Conservation (phyloP, 2,113 vertebrate genomes). For the Terrapene triunguis region DNA sequence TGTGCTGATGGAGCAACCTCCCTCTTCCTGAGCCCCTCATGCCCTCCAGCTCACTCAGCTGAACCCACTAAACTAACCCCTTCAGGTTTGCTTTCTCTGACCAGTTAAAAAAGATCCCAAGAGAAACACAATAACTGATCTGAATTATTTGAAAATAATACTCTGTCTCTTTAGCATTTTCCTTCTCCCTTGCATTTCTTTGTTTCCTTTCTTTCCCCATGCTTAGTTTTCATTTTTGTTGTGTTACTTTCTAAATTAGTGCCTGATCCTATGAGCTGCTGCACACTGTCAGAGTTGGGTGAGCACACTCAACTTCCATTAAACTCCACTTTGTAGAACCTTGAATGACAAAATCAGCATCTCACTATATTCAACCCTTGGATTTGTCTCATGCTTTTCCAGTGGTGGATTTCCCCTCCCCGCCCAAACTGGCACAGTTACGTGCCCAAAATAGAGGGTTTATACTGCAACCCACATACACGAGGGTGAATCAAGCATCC, state of each 20-base stretch:
- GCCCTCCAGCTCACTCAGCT: background rate
- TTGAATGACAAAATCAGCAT: background rate
- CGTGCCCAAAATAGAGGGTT: background rate
- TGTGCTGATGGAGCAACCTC: background rate
- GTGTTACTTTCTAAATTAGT: background rate
- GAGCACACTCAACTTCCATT: background rate
- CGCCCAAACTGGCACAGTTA: background rate
- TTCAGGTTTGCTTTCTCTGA: background rate
- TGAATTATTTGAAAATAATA: background rate
- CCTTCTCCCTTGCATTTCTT: background rate
- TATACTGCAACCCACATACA: background rate
- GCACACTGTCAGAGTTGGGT: background rate
- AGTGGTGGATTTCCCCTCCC: background rate
- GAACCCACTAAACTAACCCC: background rate
- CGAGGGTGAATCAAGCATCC: background rate
- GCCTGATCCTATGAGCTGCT: rapidly evolving
- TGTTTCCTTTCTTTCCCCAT: background rate
- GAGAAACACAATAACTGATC: background rate
- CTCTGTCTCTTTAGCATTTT: background rate
- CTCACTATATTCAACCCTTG: background rate
- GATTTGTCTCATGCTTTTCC: background rate
- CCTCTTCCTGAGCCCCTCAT: too few species aligned
- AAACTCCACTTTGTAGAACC: background rate
- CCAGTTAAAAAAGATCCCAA: background rate
- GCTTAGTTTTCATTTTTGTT: background rate